A percentile compares a stretch with the other conserved stretches of the same genome.
Evolutionary conservation across 1,140 invertebrate genomes (phyloP).

Genomic region (Ooceraea biroi): DNA sequence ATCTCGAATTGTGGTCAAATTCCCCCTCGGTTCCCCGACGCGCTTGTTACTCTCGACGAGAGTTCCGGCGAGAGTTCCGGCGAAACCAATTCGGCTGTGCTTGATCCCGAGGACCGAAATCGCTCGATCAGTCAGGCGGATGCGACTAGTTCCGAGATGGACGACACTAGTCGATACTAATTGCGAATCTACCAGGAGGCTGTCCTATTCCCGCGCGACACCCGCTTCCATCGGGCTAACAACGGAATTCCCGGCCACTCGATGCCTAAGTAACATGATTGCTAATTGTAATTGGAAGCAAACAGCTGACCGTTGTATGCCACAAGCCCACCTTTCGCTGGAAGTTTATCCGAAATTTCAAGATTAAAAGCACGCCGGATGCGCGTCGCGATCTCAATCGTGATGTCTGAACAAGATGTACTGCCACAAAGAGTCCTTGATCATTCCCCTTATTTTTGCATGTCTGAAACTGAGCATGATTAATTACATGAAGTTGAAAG

Average conservation of each 20-base stretch:
- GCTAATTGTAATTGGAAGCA: constrained; percentile 41
- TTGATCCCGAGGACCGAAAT: background rate
- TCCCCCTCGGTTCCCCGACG: constrained; percentile 20
- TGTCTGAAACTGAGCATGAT: background rate
- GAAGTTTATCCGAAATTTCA: background rate
- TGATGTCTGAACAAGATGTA: background rate
- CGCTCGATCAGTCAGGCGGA: constrained; percentile 33
- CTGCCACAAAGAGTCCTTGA: background rate
- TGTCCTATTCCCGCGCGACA: constrained; percentile 1
- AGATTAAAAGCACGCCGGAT: background rate
- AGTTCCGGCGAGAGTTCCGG: constrained; percentile 30
- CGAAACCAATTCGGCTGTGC: background rate
- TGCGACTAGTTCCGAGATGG: constrained; percentile 36
- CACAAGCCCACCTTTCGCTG: too few species aligned
- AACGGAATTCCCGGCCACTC: constrained; percentile 25
- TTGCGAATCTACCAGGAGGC: constrained; percentile 35
- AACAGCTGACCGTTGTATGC: constrained; percentile 26
- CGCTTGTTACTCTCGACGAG: constrained; percentile 53
- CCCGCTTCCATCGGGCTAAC: constrained; percentile 48
- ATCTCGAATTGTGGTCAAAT: constrained; percentile 3
- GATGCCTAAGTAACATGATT: constrained; percentile 39
- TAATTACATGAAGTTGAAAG: too few species aligned
- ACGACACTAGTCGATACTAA: constrained; percentile 46
- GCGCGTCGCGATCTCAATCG: background rate
- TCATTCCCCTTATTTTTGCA: background rate